These are phyloP conservation scores for Bradypodion pumilum DNA, from an alignment of 2,797 vertebrate species.

Conservation along the genomic window DNA sequence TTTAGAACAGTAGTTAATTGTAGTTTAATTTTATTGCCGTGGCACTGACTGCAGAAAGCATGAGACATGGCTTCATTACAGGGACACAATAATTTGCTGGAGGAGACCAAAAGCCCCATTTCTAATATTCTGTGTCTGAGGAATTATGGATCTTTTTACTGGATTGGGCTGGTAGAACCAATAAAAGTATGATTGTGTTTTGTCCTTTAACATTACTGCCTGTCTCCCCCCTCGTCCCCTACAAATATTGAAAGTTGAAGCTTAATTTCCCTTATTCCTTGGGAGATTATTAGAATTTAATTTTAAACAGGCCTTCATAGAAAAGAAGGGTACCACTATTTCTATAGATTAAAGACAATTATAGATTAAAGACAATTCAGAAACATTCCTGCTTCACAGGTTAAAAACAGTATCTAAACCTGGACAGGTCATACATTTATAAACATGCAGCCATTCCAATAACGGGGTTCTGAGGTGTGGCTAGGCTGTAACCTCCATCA, in stretches of 20 bases:
- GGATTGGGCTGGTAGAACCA: neutral
- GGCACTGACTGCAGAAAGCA: neutral
- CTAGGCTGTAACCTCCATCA: neutral
- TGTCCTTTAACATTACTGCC: neutral
- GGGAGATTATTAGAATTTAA: neutral
- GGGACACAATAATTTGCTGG: neutral
- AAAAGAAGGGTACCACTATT: neutral
- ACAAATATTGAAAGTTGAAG: neutral
- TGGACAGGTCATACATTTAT: neutral
- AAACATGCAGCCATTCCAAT: neutral
- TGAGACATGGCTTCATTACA: neutral
- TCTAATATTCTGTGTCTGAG: neutral
- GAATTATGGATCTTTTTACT: neutral
- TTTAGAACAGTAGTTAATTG: conserved; percentile 1
- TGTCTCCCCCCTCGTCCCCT: neutral
- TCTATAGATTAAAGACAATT: too few relatives aligned
- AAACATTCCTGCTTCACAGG: neutral
- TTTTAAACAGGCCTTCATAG: neutral
- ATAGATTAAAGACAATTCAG: neutral
- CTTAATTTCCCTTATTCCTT: neutral
- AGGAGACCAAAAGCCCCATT: neutral
- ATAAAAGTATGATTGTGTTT: neutral
- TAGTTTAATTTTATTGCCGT: neutral
- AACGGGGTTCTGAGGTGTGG: neutral
- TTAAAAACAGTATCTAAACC: neutral